Percentiles rank a stretch among this genome's conserved stretches.
Evolutionary conservation across 2,888 invertebrate species (phyloP).

Genomic region (Pterobdella sp.): DNA sequence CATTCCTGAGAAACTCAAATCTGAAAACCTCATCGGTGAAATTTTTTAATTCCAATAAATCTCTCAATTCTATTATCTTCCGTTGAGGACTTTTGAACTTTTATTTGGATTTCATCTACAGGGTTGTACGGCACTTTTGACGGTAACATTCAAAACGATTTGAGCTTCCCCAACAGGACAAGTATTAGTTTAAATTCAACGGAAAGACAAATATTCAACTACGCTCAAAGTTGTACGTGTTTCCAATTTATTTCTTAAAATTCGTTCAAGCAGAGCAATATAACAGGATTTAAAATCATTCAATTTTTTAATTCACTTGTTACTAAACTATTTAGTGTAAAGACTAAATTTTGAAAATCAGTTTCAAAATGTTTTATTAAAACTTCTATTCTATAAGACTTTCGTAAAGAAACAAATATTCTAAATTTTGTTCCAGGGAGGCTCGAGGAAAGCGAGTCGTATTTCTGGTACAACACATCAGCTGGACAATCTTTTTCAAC

Average conservation of each 20-base stretch:
- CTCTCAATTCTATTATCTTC: not conserved
- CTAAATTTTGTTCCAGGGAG: not conserved
- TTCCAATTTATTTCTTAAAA: too few species aligned
- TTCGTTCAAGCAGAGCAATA: too few species aligned
- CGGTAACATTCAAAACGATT: slow-evolving; percentile 28
- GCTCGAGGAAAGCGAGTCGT: not conserved
- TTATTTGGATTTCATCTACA: not conserved
- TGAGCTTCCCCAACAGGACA: slow-evolving; percentile 14
- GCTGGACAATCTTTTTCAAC: slow-evolving; percentile 13
- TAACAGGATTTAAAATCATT: too few species aligned
- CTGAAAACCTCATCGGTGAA: not conserved
- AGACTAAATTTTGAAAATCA: too few species aligned
- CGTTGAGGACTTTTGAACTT: not conserved
- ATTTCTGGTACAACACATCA: slow-evolving; percentile 25
- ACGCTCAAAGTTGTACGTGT: slow-evolving; percentile 22
- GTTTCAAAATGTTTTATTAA: not conserved
- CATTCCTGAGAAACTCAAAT: not conserved
- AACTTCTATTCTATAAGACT: not conserved
- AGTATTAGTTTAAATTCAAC: slow-evolving; percentile 4
- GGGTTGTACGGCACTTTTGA: slow-evolving; percentile 28
- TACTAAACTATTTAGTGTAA: too few species aligned
- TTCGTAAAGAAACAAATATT: not conserved
- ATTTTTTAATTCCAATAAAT: not conserved
- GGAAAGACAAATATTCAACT: slow-evolving; percentile 27
- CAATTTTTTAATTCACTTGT: too few species aligned